These are phyloP conservation scores for Linnaemya vulpina DNA, from an alignment of 2,888 invertebrate species.

Conservation along the genomic window DNA sequence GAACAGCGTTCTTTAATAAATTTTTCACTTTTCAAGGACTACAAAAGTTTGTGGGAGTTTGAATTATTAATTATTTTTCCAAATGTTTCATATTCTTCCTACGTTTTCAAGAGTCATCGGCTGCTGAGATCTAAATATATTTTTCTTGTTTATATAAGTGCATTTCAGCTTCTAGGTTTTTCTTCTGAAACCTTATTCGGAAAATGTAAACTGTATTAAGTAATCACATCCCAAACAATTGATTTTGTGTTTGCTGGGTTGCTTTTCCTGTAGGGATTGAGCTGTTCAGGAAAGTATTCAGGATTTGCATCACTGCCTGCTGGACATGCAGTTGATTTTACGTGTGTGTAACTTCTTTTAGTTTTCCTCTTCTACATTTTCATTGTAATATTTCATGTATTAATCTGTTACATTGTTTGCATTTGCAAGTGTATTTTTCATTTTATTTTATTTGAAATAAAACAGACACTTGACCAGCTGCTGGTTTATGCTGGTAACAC, in stretches of 20 bases:
- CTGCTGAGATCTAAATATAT: no score
- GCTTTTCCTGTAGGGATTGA: neutral
- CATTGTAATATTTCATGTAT: slow-evolving; percentile 59
- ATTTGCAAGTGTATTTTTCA: slow-evolving; percentile 48
- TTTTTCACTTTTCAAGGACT: no score
- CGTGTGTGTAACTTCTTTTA: neutral
- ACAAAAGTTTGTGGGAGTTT: no score
- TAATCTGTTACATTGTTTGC: slow-evolving; percentile 66
- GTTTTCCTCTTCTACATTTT: slow-evolving; percentile 20
- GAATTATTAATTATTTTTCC: no score
- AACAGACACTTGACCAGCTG: slow-evolving; percentile 74
- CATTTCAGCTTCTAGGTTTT: no score
- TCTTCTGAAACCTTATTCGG: no score
- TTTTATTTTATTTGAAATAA: slow-evolving; percentile 68
- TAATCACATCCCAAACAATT: neutral
- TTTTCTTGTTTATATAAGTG: no score
- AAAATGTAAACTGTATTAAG: neutral
- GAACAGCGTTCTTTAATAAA: no score
- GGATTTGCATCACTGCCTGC: slow-evolving; percentile 66
- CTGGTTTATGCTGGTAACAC: slow-evolving; percentile 67
- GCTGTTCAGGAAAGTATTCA: slow-evolving; percentile 16
- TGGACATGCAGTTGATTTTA: slow-evolving; percentile 46
- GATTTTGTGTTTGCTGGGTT: neutral
- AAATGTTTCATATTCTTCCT: no score
- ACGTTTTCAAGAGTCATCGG: no score